Base-by-base conservation (phyloP, 2,888 invertebrate species). In the Hedya salicella region DNA sequence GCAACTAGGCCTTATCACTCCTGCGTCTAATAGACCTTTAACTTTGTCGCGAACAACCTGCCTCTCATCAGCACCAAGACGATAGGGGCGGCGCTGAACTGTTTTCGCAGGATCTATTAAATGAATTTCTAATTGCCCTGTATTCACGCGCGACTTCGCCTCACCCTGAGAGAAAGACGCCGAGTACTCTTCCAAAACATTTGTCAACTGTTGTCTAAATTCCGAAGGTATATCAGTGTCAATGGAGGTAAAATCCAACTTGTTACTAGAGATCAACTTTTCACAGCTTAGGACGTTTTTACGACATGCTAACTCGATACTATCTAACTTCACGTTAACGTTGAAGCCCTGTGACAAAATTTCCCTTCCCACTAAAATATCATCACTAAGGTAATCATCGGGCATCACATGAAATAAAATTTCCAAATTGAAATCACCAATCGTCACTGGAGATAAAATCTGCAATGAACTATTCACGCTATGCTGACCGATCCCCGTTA, bases 361-460 rank as follows among this genome's bases (percentile, higher is more conserved):
- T 32, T 32, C 32, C 9, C 32, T 6, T 25, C 13, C 49, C 2
- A 63, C 53, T 65, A 69, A 16, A 46, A 62, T 53, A 39, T 68
- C 63, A 25, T 48, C 32, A 54, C 36, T 54, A 17, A 71, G n/a
- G 25, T 9, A 62, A 16, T 54, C 52, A 19, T 70, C 67, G 1
- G 70, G 67, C 42, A 72, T 14, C 21, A 69, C 44, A 59, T 70
- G 67, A 67, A 71, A 69, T 17, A 70, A 44, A 62, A 71, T 65
- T 42, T 70, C 40, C 13, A 68, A 13, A 14, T 14, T 14, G 56
- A 48, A 39, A 16, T 44, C 60, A 44, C 59, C 3, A 44, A 71
- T 52, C 9, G 13, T 5, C 1, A 70, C 67, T 3, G 1, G 0
- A 25, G 52, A 32, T 48, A 64, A 59, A 36, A 69, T 39, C 49